Base-by-base conservation (phyloP, 2,888 invertebrate species). In the Eulithis prunata region DNA sequence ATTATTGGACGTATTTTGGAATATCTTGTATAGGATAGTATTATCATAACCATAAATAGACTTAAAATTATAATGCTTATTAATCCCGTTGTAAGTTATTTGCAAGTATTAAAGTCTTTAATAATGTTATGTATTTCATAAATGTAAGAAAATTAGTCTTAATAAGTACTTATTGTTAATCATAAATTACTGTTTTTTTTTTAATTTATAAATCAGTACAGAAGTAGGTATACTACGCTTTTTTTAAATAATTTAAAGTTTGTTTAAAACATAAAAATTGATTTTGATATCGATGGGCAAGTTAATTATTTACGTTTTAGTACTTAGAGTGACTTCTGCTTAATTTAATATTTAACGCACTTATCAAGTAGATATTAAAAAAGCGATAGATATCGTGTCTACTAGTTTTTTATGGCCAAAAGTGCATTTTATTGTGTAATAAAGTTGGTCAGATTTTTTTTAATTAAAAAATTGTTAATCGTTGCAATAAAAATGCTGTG, bases 401-500 rank as follows among this genome's bases (percentile, higher is more conserved):
- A 38, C 38, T 3, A 32, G 0, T 52, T 60, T 57, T 60, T 38
- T 60, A 41, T 65, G 61, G 54, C 57, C 57, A 13, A 14, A 61
- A 67, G 61, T 54, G 58, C 60, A 63, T 28, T 57, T 62, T 58
- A 55, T 45, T 45, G 32, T 51, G 21, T 41, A 12, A 6, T 32
- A 52, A 10, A 21, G 0, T 8, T 28, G 53, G 11, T 38, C 10
- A 47, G 11, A 14, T 6, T 28, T 52, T 51, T 36, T 54, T 38
- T 21, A 41, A 14, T 41, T 47, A 10, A 49, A 7, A 68, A 89
- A 87, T 82, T 87, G 89, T 90, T 90, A 87, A 81, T 84, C 82
- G 80, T 82, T 89, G 89, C 89, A 91, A 90, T 90, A 91, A 88
- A 77, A 83, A 86, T 72, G 90, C 90, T 90, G 89, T 90, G 89